Evolutionary conservation across 1,140 invertebrate genomes (phyloP), one percentile per base, ranked within the genome.

Genomic region (Drosophila teissieri): DNA sequence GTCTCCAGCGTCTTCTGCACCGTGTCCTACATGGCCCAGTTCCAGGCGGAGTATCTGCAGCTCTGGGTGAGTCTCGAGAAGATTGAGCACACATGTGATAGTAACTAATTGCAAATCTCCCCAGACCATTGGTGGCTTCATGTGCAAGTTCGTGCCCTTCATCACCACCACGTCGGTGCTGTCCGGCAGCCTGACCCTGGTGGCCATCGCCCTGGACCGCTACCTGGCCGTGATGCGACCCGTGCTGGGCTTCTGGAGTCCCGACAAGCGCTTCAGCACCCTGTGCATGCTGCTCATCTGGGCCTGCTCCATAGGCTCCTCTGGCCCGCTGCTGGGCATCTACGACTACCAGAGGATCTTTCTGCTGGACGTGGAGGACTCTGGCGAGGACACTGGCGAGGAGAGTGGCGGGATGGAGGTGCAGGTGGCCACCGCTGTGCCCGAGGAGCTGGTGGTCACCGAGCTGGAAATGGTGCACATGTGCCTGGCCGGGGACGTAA

Each of bases 121-220:
- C 15, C 45, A 94, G 93, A 85, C 76, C 2, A 77, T 93, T 46
- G 93, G 93, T 0, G 27, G 65, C 12, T 86, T 93, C 19, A 78
- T 93, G 84, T 94, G 94, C 70, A 81, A 80, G 3, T 80, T 93
- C 37, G 86, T 94, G 40, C 94, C 94, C 5, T 93, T 93, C 62
- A 53, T 93, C 0, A 93, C 94, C 78, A 93, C 93, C 2, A 82
- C 92, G 0, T 93, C 93, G 2, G 81, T 94, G 40, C 57, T 94
- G 11, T 92, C 91, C 6, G 93, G 93, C 57, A 94, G 94, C 3
- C 69, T 93, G 6, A 93, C 93, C 10, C 82, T 94, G n/a, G 92
- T 94, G 22, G 92, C 92, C 22, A 93, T 94, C 19, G 93, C 94
- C 1, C 49, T 94, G 36, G 94, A 94, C 77, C 90, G 94, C 36